Conservation (phyloP, 2,888 invertebrate genomes). For the Lasioglossum lativentre region DNA sequence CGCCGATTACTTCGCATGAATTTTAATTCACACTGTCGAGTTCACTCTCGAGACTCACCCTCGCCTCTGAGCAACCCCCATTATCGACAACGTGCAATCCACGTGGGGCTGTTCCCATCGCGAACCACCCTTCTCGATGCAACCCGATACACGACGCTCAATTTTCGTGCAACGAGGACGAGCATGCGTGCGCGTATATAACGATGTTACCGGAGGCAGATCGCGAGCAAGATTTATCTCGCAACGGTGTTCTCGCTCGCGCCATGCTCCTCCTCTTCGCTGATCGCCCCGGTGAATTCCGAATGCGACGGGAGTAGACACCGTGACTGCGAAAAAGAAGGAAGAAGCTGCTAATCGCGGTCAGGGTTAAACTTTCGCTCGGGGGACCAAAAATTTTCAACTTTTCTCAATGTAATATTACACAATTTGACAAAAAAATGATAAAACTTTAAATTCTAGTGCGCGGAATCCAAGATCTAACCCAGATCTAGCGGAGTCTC, state of each 20-base stretch:
- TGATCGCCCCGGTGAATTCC: constrained; percentile 56
- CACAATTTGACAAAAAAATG: no score
- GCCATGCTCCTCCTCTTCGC: constrained; percentile 47
- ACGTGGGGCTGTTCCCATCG: constrained; percentile 32
- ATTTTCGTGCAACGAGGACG: constrained; percentile 5
- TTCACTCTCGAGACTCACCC: background rate
- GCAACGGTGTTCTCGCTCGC: constrained; percentile 57
- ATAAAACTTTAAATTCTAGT: no score
- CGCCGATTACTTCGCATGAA: background rate
- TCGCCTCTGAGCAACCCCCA: background rate
- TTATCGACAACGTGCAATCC: background rate
- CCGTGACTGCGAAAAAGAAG: constrained; percentile 10
- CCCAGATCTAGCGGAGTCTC: no score
- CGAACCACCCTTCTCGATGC: background rate
- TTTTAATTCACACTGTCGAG: background rate
- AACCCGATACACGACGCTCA: background rate
- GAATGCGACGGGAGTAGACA: constrained; percentile 54
- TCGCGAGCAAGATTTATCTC: constrained; percentile 77
- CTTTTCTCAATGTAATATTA: no score
- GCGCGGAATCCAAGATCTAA: no score
- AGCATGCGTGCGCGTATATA: constrained; percentile 52
- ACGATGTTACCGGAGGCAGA: constrained; percentile 70
- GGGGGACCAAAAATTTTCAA: no score
- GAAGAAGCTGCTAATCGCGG: no score
- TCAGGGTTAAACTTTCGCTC: no score